Evolutionary conservation across 2,888 invertebrate species (phyloP).

Genomic region (Amorpha juglandis): DNA sequence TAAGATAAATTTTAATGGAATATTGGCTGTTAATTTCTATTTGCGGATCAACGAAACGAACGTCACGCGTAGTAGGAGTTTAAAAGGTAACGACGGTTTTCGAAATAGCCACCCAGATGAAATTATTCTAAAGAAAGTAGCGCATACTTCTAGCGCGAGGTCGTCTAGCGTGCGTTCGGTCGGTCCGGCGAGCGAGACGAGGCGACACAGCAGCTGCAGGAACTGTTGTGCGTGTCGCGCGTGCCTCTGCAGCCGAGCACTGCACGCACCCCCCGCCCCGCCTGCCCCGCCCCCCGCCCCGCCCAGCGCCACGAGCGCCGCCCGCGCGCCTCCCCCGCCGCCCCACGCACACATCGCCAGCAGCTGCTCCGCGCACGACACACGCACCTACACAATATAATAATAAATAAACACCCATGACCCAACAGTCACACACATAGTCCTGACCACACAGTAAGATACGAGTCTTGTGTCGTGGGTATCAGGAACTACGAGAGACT

Average conservation of each 20-base stretch:
- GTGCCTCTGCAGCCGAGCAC: constrained; percentile 73
- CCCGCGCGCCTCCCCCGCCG: constrained; percentile 80
- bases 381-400: constrained; percentile 84
- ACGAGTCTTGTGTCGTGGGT: no score
- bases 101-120: not conserved
- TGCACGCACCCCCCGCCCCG: constrained; percentile 70
- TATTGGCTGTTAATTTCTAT: no score
- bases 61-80: no score
- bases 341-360: constrained; percentile 93
- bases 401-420: no score
- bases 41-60: no score
- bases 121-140: not conserved
- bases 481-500: no score
- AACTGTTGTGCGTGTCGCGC: constrained; percentile 91
- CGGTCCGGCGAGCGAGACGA: constrained; percentile 88
- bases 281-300: constrained; percentile 64
- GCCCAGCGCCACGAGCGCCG: constrained; percentile 64
- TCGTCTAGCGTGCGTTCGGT: constrained; percentile 88
- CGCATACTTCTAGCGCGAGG: constrained; percentile 63
- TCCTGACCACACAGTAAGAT: no score
- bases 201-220: constrained; percentile 88
- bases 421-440: no score
- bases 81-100: not conserved
- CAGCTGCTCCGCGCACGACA: constrained; percentile 93
- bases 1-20: no score